Evolutionary conservation across 2,888 invertebrate genomes (phyloP).

Genomic region (Epistrophe grossulariae): DNA sequence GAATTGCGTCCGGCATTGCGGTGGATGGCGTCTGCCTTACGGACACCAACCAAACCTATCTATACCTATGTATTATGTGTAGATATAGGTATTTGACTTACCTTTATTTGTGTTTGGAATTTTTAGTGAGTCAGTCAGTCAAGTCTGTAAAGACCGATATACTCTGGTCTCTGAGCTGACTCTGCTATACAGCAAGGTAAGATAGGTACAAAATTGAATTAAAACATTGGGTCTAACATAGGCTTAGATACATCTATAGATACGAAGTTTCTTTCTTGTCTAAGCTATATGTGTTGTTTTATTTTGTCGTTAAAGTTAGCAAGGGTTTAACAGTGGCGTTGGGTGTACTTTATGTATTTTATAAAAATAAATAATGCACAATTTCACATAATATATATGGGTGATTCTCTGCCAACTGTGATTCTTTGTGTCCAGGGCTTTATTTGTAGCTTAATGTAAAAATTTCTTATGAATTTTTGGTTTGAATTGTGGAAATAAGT

Average conservation of each 20-base stretch:
- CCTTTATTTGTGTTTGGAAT: slow-evolving; percentile 64
- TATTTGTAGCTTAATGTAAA: too few relatives aligned
- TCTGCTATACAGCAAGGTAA: slow-evolving; percentile 8
- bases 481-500: too few relatives aligned
- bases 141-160: slow-evolving; percentile 43
- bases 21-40: slow-evolving; percentile 21
- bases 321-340: slow-evolving; percentile 10
- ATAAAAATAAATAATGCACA: too few relatives aligned
- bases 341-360: too few relatives aligned
- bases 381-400: too few relatives aligned
- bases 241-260: slow-evolving; percentile 14
- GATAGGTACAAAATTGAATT: slow-evolving; percentile 40
- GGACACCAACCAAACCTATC: slow-evolving; percentile 13
- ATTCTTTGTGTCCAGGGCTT: too few relatives aligned
- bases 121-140: slow-evolving; percentile 65
- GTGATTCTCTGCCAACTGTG: too few relatives aligned
- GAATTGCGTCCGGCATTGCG: slow-evolving; percentile 1
- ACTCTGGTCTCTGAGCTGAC: background rate
- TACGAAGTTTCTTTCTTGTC: slow-evolving; percentile 20
- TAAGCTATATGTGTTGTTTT: background rate
- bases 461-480: too few relatives aligned
- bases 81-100: slow-evolving; percentile 34
- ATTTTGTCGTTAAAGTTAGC: slow-evolving; percentile 7
- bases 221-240: slow-evolving; percentile 13
- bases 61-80: background rate